Conservation (phyloP, 2,113 vertebrate genomes). For the Eretmodus cyanostictus region DNA sequence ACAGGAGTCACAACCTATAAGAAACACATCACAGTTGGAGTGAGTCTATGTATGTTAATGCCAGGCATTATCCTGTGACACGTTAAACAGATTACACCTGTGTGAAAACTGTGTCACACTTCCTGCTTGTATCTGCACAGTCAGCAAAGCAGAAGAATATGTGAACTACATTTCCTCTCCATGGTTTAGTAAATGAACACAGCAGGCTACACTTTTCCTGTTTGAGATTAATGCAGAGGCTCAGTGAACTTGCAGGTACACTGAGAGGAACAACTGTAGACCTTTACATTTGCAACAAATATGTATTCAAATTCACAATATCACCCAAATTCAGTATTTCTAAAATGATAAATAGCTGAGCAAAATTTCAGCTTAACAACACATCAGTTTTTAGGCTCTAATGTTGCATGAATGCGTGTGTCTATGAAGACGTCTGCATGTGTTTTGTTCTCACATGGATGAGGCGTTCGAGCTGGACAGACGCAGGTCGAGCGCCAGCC, state of each 20-base stretch:
- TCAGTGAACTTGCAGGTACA: background rate
- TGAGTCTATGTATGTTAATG: background rate
- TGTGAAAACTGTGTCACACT: background rate
- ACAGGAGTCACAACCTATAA: background rate
- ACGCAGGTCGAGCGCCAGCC: constrained; percentile 83
- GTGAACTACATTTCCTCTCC: background rate
- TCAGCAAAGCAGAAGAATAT: background rate
- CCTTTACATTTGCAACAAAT: background rate
- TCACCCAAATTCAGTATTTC: background rate
- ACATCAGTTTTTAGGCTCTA: background rate
- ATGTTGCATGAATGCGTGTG: background rate
- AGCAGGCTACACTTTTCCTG: background rate
- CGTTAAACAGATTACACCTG: background rate
- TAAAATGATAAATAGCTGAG: background rate
- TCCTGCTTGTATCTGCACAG: background rate
- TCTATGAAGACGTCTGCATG: background rate
- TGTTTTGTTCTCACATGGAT: constrained; percentile 78
- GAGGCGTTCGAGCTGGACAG: constrained; percentile 90
- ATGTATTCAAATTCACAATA: background rate
- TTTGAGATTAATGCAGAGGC: background rate
- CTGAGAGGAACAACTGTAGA: background rate
- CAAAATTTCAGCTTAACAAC: background rate
- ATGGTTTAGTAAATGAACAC: background rate
- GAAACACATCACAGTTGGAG: background rate
- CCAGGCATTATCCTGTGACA: background rate